A percentile compares a stretch with the other conserved stretches of the same genome.
Conservation (phyloP, 2,113 vertebrate genomes). For the Scatophagus argus region DNA sequence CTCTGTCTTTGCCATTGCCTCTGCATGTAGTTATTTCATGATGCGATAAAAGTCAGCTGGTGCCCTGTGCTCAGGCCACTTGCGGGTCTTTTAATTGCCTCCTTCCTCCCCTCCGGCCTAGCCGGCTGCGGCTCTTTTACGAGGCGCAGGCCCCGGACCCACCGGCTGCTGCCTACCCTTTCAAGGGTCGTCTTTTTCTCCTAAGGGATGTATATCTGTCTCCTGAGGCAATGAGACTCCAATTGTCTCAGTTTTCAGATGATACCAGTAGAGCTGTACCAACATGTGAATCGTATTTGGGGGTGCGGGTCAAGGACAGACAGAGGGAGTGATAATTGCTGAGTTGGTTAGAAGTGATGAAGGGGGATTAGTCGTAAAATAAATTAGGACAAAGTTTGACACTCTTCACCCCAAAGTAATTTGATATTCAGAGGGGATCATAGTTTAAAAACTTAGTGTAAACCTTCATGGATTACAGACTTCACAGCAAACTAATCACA, state of each 20-base stretch:
- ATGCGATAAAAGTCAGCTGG: conserved; percentile 92
- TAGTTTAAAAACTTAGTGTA: conserved; percentile 14
- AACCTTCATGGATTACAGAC: conserved; percentile 28
- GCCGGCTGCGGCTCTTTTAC: conserved; percentile 84
- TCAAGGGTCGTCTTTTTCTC: conserved; percentile 68
- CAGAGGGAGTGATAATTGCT: background rate
- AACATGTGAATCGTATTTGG: conserved; percentile 4
- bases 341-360: background rate
- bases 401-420: conserved; percentile 2
- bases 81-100: conserved; percentile 93
- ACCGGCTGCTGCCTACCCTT: conserved; percentile 63
- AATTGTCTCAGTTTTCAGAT: conserved; percentile 40
- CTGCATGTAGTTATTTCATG: conserved; percentile 89
- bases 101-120: conserved; percentile 85
- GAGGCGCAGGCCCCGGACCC: conserved; percentile 81
- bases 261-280: conserved; percentile 6
- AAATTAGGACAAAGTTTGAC: background rate
- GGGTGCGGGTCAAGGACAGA: background rate
- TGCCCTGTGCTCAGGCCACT: conserved; percentile 85
- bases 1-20: conserved; percentile 77
- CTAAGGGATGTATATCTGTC: conserved; percentile 46
- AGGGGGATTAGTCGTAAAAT: background rate
- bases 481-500: conserved; percentile 30
- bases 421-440: conserved; percentile 23
- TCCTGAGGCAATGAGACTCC: conserved; percentile 35